A percentile compares a stretch with the other conserved stretches of the same genome.
These are phyloP conservation scores for Cephus cinctus DNA, from an alignment of 1,140 invertebrate genomes.

Conservation along the genomic window DNA sequence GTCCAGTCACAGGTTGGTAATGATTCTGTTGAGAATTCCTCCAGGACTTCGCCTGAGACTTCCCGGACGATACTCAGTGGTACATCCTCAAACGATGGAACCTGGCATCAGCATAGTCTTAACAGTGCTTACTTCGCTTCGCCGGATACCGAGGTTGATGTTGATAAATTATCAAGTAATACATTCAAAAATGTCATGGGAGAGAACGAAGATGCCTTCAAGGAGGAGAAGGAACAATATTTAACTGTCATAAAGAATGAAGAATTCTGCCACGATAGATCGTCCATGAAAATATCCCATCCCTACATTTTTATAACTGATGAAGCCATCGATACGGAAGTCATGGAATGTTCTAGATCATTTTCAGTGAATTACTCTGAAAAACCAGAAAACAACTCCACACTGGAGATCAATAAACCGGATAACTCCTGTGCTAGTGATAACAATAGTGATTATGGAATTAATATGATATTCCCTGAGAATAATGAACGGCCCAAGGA, in stretches of 20 bases:
- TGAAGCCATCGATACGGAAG: neutral
- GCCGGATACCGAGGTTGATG: neutral
- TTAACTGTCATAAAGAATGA: conserved; percentile 5
- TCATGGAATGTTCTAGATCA: neutral
- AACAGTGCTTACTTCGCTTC: conserved; percentile 6
- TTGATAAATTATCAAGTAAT: neutral
- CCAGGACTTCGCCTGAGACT: conserved; percentile 1
- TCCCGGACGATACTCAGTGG: neutral
- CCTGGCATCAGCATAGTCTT: conserved; percentile 1
- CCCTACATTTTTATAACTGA: neutral
- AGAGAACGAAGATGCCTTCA: neutral
- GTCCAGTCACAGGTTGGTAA: neutral
- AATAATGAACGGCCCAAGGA: neutral
- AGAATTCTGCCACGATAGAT: too few relatives aligned
- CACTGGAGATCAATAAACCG: neutral
- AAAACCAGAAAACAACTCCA: neutral
- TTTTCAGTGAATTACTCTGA: neutral
- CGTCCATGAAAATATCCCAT: neutral
- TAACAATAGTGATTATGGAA: neutral
- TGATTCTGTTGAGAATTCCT: conserved; percentile 3
- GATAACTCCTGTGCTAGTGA: neutral
- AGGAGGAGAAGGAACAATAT: conserved; percentile 6
- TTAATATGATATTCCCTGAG: neutral
- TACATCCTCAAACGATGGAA: conserved; percentile 1
- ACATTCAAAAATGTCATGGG: neutral